Conservation (phyloP, 2,888 invertebrate genomes). For the Aplocera efformata region DNA sequence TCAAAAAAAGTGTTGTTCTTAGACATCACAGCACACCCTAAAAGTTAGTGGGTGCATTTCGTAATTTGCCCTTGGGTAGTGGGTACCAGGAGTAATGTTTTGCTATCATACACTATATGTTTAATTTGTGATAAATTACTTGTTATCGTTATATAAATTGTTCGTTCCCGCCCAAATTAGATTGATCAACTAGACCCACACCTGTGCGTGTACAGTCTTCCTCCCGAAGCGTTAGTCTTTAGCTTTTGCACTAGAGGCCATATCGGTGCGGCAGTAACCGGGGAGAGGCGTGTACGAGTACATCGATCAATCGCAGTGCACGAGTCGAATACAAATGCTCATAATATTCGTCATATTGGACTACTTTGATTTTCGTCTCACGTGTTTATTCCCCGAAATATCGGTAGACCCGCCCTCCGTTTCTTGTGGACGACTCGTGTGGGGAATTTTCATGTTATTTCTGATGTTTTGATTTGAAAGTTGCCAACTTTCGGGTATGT, state of each 20-base stretch:
- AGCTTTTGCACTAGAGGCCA: conserved; percentile 4
- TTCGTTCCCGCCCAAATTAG: conserved; percentile 13
- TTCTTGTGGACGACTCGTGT: conserved; percentile 1
- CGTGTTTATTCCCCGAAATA: conserved; percentile 22
- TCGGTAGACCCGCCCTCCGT: conserved; percentile 15
- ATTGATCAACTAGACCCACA: conserved; percentile 5
- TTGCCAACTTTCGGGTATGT: conserved; percentile 8
- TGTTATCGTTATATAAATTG: not conserved
- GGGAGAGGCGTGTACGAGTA: conserved; percentile 8
- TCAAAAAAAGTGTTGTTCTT: no score
- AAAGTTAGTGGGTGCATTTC: no score
- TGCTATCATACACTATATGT: no score
- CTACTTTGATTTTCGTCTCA: conserved; percentile 22
- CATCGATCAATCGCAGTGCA: conserved; percentile 25
- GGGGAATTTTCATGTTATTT: conserved; percentile 12
- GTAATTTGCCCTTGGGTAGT: no score
- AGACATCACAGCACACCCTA: no score
- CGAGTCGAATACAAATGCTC: conserved; percentile 23
- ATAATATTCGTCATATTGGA: conserved; percentile 16
- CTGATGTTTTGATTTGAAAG: conserved; percentile 15
- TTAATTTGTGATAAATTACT: no score
- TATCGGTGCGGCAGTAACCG: conserved; percentile 9
- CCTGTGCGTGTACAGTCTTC: conserved; percentile 2
- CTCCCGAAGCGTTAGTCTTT: conserved; percentile 4
- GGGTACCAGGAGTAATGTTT: no score